Evolutionary conservation across 1,140 invertebrate species (phyloP).

Genomic region (Drosophila sucinea): DNA sequence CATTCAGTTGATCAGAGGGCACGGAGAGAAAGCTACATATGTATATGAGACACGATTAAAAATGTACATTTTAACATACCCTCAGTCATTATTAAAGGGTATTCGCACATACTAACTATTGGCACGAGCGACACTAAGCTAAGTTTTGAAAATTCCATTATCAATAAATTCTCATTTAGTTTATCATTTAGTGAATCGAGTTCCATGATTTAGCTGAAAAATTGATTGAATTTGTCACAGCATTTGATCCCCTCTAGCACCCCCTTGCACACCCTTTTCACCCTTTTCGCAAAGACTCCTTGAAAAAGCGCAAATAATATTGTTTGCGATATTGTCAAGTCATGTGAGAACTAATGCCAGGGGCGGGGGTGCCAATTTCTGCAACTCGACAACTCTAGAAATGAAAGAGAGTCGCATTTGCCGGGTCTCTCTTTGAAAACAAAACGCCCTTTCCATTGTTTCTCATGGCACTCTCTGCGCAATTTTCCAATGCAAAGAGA

Average conservation of each 20-base stretch:
- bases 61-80: no score
- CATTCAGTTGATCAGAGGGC: no score
- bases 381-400: not conserved
- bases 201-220: conserved; percentile 5
- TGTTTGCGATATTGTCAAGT: conserved; percentile 52
- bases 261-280: no score
- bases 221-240: conserved; percentile 9
- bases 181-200: conserved; percentile 6
- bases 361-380: not conserved
- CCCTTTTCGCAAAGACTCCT: conserved; percentile 34
- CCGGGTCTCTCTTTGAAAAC: conserved; percentile 26
- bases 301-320: conserved; percentile 72
- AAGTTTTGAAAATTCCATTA: not conserved
- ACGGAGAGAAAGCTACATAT: no score
- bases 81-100: not conserved
- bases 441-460: conserved; percentile 5
- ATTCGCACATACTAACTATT: not conserved
- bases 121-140: not conserved
- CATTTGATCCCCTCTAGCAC: not conserved
- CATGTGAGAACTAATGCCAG: conserved; percentile 47
- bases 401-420: not conserved
- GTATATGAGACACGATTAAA: no score
- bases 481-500: conserved; percentile 52
- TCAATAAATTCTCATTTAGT: conserved; percentile 13
- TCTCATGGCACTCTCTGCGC: conserved; percentile 52